Percentiles rank a stretch among this genome's conserved stretches.
phyloP scores from a whole-genome alignment of 2,113 vertebrate genomes.

The Gavialis gangeticus region DNA sequence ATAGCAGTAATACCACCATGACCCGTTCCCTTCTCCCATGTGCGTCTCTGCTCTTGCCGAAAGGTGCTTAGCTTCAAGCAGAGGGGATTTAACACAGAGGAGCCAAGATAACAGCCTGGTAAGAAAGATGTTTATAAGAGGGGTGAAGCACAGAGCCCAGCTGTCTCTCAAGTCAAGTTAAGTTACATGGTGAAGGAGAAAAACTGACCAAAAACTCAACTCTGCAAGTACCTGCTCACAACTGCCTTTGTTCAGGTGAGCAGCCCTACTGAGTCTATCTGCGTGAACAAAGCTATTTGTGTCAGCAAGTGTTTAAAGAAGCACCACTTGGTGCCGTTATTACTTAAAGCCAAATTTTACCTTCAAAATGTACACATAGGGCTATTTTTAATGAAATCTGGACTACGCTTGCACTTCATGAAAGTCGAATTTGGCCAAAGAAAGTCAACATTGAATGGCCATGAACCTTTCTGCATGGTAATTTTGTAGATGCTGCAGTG shows the following conservation, averaged over 20 bases:
- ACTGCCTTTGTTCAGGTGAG: accelerated
- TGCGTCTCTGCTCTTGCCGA: background rate
- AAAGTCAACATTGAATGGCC: background rate
- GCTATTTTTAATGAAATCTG: background rate
- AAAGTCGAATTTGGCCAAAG: conserved; percentile 17
- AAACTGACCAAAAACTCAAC: background rate
- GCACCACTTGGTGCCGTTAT: background rate
- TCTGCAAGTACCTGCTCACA: background rate
- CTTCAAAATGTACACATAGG: background rate
- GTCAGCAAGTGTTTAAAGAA: background rate
- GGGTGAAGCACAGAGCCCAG: background rate
- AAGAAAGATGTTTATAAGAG: background rate
- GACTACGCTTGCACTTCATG: conserved; percentile 11
- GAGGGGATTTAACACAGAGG: background rate
- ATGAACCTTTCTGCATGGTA: conserved; percentile 1
- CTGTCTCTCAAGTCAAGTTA: background rate
- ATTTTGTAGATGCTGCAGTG: conserved; percentile 57
- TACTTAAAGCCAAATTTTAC: background rate
- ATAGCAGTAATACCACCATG: background rate
- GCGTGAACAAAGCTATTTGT: background rate
- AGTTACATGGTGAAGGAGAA: accelerated
- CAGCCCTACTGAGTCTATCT: background rate
- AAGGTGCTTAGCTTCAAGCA: background rate
- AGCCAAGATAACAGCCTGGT: background rate
- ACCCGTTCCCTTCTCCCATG: background rate